Evolutionary conservation across 2,113 vertebrate species (phyloP), one percentile per base, ranked within the genome.

Genomic region (Piaya cayana): DNA sequence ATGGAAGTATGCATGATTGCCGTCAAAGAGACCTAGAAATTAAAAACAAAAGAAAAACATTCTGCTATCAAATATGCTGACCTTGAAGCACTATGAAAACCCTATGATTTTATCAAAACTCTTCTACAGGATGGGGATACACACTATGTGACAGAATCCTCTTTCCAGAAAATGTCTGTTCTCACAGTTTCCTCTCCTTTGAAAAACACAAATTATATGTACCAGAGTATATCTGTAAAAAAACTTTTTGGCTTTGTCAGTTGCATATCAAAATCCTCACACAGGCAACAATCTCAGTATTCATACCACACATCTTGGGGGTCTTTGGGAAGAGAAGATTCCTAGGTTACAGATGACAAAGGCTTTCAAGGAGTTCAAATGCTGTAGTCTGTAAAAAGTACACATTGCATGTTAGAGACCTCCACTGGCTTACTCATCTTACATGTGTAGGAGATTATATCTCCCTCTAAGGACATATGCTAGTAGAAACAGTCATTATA

Each of bases 391-490:
- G 18, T 62, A 37, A 90, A 69, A 69, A 1, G 11, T 42, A 5
- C 4, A 4, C 13, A 30, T 17, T 87, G 19, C 8, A 11, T 69
- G 8, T 11, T 27, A 27, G 37, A 72, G 5, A 47, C 15, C 9
- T 77, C 11, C 50, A 21, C n/a, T 21, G n/a, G 2, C 7, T 84
- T 25, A 19, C 29, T 56, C 37, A 22, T 11, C 15, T 30, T 2
- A 6, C 15, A 32, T 30, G 23, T 11, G 23, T 26, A 29, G 23
- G n/a, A n/a, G 16, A 49, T 53, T 43, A 49, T 29, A 39, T 67
- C n/a, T 53, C 21, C 20, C 11, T 4, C 14, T 32, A 60, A 74
- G 30, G 15, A 19, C 12, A 36, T 8, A 12, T 0, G 1, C 16
- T 14, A 71, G 1, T 13, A 43, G 30, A 37, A 22, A n/a, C 10